Base-by-base conservation (phyloP, 1,140 invertebrate genomes). In the Trichogramma pretiosum region DNA sequence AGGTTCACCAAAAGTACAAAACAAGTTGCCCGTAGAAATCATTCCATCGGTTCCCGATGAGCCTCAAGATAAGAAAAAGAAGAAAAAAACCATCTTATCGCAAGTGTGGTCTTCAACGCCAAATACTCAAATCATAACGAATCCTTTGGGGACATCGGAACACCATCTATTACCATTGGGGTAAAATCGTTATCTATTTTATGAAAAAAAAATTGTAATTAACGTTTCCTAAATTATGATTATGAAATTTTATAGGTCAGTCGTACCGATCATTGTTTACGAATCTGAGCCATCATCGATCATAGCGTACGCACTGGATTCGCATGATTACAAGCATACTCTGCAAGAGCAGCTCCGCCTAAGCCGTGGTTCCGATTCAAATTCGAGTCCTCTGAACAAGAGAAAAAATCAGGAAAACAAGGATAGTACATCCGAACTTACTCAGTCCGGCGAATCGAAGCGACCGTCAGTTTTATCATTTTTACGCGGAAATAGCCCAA, bases 281-380 rank as follows among this genome's bases (percentile, higher is more conserved):
- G 89, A 93, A 62, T 78, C 79, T 13, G 89, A 96, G 64, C 83
- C 86, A 1, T 91, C 89, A 53, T 93, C 91, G 1, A 85, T 95
- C 37, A 89, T 95, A 47, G 87, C 91, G 0, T 92, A 89, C 62
- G 79, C 88, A 5, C 61, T 95, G 1, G 77, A 81, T 45, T 85
- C 83, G 0, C 60, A 65, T 17, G 85, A 88, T 30, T 89, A 89
- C 56, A 81, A 82, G 46, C 76, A 74, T 30, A 64, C 74, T 2
- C 54, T 84, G 11, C 72, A 78, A 32, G 77, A 82, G 32, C 55
- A 77, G 24, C 35, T 61, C 40, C 58, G 56, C 18, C 36, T 46
- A 39, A 65, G 50, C 22, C 73, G 68, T 51, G 55, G 45, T 4
- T 37, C 47, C 1, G 62, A 73, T 21, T 46, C 57, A 37, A 72